Base-by-base conservation (phyloP, 2,888 invertebrate species). In the Mythimna pallens region DNA sequence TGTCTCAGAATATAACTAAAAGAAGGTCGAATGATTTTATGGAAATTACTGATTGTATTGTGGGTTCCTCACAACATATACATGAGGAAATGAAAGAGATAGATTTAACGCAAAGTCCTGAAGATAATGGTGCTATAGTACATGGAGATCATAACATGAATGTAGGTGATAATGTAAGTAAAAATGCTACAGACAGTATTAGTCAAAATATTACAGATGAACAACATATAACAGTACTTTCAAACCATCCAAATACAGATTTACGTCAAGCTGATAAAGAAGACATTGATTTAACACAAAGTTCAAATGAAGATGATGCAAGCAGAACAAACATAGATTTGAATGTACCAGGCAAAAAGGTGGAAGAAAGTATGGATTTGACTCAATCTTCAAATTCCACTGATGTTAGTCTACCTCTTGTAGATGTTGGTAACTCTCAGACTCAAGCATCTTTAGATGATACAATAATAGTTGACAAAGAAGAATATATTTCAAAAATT, bases 21-120 rank as follows among this genome's bases (percentile, higher is more conserved):
- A 90, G 89, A 67, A 91, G 80, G 80, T 91, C 91, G 5, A 87
- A 93, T 89, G 93, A 95, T 87, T 89, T 90, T 69, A 94, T 95
- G 94, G 94, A 95, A 83, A 89, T 94, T 0, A 94, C 95, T 70
- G 88, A 93, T 65, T 95, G 95, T 91, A 87, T 93, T 66, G 81
- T 80, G 54, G 74, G 79, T 36, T 82, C 72, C 43, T 88, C 87
- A 34, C 87, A 90, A 78, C 78, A 66, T 71, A 72, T 80, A 55
- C 52, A 79, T 40, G 77, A 87, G 50, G 86, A 87, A 66, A 72
- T 84, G 57, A 78, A 87, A 63, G 87, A 88, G 70, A 89, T 92
- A 71, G 89, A 93, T 77, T 82, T 92, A 1, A 93, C 90, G 59
- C 89, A 89, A 82, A 82, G 78, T 69, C 83, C 78, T 69, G 80